Evolutionary conservation across 2,888 invertebrate genomes (phyloP), one percentile per base, ranked within the genome.

Genomic region (Cheilosia variabilis): DNA sequence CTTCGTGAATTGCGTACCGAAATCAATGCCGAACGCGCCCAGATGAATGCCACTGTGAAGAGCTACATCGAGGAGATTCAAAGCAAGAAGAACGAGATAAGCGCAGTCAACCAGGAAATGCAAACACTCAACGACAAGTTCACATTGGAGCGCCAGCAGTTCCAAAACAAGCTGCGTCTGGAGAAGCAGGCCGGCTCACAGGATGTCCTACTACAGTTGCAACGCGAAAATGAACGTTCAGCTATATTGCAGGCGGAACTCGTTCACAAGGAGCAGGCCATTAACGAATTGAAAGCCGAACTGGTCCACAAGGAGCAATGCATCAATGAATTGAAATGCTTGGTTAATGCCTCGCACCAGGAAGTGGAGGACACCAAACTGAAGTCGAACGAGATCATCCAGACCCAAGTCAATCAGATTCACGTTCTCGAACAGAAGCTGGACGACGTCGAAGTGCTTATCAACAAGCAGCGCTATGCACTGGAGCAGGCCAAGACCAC

Each of bases 1-100:
- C 90, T 97, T 57, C 96, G 96, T 88, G 97, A 97, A 89, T 91
- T 98, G 17, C 95, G 97, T n/a, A 89, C 89, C 1, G 92, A 92
- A 88, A 90, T 92, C 15, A 92, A 92, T 72, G 88, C 89, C 0
- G 92, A 92, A 76, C 90, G 92, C 34, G 90, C 90, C n/a, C 90
- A 91, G 71, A 89, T 91, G 87, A 91, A 90, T 65, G 89, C 88
- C 31, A 90, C 88, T 4, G 88, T 90, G 6, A 92, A 91, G 81
- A 89, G 90, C 1, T 91, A 90, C 84, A 87, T 87, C 5, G 92
- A 92, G 6, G 92, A 92, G 71, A 78, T 92, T 3, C 88, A 90
- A 65, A 69, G 88, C 24, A 92, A 91, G 65, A 92, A 91, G 41
- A 89, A 89, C 62, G 92, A 92, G 82, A 87, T 91, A 31, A 75